Evolutionary conservation across 2,797 vertebrate species (phyloP).

Genomic region (Betta splendens): DNA sequence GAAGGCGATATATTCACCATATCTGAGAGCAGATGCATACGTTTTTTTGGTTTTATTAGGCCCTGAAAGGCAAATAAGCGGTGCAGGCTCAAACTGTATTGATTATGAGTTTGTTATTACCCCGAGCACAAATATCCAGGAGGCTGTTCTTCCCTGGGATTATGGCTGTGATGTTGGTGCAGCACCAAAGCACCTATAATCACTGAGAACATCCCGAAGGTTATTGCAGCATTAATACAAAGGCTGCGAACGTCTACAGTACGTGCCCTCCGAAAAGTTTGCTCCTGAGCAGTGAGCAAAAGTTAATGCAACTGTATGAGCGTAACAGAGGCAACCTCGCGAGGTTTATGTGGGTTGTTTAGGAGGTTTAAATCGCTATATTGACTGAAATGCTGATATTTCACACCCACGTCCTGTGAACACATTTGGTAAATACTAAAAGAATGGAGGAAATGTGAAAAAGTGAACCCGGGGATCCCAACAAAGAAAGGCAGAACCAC

Average conservation of each 20-base stretch:
- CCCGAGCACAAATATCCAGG: constrained; percentile 52
- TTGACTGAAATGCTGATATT: background rate
- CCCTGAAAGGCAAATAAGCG: constrained; percentile 39
- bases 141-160: constrained; percentile 54
- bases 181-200: constrained; percentile 50
- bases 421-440: too few species aligned
- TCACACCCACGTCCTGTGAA: background rate
- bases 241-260: constrained; percentile 25
- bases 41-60: constrained; percentile 14
- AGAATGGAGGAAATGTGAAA: too few species aligned
- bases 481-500: too few species aligned
- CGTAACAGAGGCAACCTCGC: background rate
- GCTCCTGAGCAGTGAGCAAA: constrained; percentile 17
- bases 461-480: too few species aligned
- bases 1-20: constrained; percentile 8
- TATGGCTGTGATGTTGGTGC: constrained; percentile 44
- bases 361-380: background rate
- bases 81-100: constrained; percentile 42
- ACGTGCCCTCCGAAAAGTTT: constrained; percentile 22
- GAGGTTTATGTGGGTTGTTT: background rate
- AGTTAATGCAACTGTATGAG: constrained; percentile 9
- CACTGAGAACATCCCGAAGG: constrained; percentile 50
- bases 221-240: constrained; percentile 49
- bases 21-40: constrained; percentile 30
- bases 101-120: constrained; percentile 59